Percentiles rank a stretch among this genome's conserved stretches.
Evolutionary conservation across 2,888 invertebrate species (phyloP).

Genomic region (Cremastinae sp.): DNA sequence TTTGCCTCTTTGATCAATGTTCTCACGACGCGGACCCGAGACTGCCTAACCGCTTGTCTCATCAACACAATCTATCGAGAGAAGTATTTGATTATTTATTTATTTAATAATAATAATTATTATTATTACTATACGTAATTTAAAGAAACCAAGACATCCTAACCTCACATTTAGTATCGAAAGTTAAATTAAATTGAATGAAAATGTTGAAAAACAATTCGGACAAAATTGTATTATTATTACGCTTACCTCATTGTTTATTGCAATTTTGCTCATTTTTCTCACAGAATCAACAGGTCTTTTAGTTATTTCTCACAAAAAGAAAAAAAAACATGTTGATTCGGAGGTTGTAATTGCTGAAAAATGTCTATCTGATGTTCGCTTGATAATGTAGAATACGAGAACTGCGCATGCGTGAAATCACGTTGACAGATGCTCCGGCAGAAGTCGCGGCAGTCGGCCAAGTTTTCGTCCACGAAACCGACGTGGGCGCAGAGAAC

Average conservation of each 20-base stretch:
- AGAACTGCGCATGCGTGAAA: slow-evolving; percentile 17
- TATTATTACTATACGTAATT: not conserved
- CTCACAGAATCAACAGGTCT: not conserved
- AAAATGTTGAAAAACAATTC: not conserved
- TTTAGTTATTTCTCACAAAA: not conserved
- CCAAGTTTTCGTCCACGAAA: slow-evolving; percentile 45
- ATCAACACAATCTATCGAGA: slow-evolving; percentile 71
- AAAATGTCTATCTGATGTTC: not conserved
- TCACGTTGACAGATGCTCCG: slow-evolving; percentile 30
- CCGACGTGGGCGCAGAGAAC: slow-evolving; percentile 37
- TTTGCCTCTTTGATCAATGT: slow-evolving; percentile 71
- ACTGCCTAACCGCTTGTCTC: slow-evolving; percentile 70
- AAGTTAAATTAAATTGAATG: too few species aligned
- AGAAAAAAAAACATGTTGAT: slow-evolving; percentile 12
- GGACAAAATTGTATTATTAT: not conserved
- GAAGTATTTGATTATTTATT: not conserved
- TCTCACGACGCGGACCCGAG: slow-evolving; percentile 68
- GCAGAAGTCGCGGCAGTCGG: slow-evolving; percentile 57
- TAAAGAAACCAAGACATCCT: slow-evolving; percentile 1
- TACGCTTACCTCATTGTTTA: slow-evolving; percentile 73
- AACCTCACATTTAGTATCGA: slow-evolving; percentile 32
- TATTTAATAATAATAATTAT: not conserved
- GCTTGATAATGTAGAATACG: not conserved
- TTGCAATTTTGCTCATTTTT: slow-evolving; percentile 67
- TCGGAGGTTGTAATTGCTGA: not conserved